These are phyloP conservation scores for Eumeta japonica DNA, from an alignment of 1,140 invertebrate species.

Conservation along the genomic window DNA sequence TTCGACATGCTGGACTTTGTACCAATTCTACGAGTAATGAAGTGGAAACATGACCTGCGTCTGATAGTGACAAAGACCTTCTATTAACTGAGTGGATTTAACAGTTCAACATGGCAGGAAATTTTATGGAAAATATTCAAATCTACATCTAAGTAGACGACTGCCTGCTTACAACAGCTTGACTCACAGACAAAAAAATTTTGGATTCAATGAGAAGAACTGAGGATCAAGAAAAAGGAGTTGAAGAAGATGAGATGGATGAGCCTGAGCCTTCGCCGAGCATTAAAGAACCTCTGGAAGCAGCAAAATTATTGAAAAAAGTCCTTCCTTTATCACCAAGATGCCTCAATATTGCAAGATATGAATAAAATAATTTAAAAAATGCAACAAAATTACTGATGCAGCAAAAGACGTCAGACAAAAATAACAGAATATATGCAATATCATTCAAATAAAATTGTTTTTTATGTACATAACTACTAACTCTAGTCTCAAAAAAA, in stretches of 20 bases:
- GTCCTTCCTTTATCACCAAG: conserved; percentile 17
- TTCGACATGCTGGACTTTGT: too few relatives aligned
- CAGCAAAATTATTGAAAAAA: too few relatives aligned
- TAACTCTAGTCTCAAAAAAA: too few relatives aligned
- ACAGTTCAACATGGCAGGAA: too few relatives aligned
- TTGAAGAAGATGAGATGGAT: conserved; percentile 17
- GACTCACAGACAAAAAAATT: conserved; percentile 15
- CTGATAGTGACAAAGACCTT: conserved; percentile 14
- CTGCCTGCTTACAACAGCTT: conserved; percentile 14
- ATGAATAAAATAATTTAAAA: conserved; percentile 14
- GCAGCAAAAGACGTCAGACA: too few relatives aligned
- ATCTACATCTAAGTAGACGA: conserved; percentile 17
- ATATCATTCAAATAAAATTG: too few relatives aligned
- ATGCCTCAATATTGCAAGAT: too few relatives aligned
- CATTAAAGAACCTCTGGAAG: conserved; percentile 17
- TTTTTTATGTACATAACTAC: too few relatives aligned
- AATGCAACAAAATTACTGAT: conserved; percentile 9
- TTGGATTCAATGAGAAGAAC: conserved; percentile 16
- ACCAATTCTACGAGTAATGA: conserved; percentile 11
- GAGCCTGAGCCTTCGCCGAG: too few relatives aligned
- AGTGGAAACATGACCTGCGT: conserved; percentile 10
- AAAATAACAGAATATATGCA: too few relatives aligned
- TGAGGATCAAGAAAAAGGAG: conserved; percentile 14
- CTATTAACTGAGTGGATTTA: conserved; percentile 17
- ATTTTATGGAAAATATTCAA: conserved; percentile 17